Percentiles rank a stretch among this genome's conserved stretches.
These are phyloP conservation scores for Hippasteria phrygiana DNA, from an alignment of 53 echinoderm and acorn worm species.

Conservation along the genomic window DNA sequence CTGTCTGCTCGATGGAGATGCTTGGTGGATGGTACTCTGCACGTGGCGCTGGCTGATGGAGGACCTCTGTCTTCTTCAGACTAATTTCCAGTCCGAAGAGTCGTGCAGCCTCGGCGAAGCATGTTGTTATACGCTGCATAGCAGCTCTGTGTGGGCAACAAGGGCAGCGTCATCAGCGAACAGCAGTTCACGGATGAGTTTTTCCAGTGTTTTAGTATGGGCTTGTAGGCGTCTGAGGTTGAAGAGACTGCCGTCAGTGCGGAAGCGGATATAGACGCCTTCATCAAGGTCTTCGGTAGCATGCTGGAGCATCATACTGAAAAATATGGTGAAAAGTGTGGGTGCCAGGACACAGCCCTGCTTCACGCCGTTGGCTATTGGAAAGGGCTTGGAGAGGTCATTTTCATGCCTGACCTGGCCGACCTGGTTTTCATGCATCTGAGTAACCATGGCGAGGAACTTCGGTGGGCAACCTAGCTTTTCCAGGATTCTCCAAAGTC, in stretches of 20 bases:
- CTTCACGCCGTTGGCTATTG: not conserved
- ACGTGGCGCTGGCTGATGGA: conserved; percentile 15
- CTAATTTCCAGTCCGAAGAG: conserved; percentile 31
- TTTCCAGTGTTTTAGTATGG: conserved; percentile 32
- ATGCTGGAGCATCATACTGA: not conserved
- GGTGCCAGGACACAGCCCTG: not conserved
- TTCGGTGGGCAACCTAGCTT: not conserved
- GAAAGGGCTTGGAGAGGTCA: not conserved
- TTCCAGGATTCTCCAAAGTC: not conserved
- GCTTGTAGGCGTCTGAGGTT: conserved; percentile 49
- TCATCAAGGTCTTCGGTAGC: not conserved
- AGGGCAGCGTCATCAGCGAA: not conserved
- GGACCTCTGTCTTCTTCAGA: conserved; percentile 2
- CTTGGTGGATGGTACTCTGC: not conserved
- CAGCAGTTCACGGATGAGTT: not conserved
- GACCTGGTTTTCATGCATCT: not conserved
- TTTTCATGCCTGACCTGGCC: not conserved
- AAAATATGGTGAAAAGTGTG: not conserved
- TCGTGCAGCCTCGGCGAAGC: not conserved
- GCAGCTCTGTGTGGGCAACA: too few species aligned
- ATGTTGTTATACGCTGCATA: not conserved
- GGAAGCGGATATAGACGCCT: conserved; percentile 9
- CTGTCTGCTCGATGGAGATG: not conserved
- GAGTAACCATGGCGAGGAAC: not conserved
- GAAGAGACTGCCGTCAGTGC: conserved; percentile 55